phyloP scores from a whole-genome alignment of 2,888 invertebrate species.

The Timema cristinae region DNA sequence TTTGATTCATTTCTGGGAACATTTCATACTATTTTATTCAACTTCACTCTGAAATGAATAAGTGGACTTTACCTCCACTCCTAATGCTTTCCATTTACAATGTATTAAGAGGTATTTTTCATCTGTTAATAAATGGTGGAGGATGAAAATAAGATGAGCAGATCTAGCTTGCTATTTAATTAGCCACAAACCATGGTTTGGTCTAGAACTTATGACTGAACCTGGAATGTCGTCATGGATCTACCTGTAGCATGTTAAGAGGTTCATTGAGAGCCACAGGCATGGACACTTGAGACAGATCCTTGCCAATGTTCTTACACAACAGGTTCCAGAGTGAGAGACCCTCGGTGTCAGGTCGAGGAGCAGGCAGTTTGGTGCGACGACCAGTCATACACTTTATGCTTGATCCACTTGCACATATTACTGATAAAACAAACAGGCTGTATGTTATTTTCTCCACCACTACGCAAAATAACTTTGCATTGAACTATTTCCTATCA shows the following conservation, averaged over 20 bases:
- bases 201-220: no score
- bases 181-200: no score
- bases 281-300: slow-evolving; percentile 80
- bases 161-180: no score
- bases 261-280: slow-evolving; percentile 84
- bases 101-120: no score
- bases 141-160: no score
- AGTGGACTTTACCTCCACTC: no score
- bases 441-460: neutral
- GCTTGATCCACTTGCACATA: slow-evolving; percentile 17
- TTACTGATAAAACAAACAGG: slow-evolving; percentile 14
- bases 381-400: slow-evolving; percentile 48
- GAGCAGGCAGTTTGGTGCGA: slow-evolving; percentile 64
- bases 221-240: neutral
- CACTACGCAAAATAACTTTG: slow-evolving; percentile 9
- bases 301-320: slow-evolving; percentile 80
- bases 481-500: neutral
- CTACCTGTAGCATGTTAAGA: slow-evolving; percentile 70
- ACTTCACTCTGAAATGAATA: no score
- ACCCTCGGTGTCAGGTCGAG: slow-evolving; percentile 70
- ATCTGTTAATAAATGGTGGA: no score
- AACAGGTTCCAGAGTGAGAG: slow-evolving; percentile 75
- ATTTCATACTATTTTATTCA: no score
- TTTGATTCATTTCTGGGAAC: no score
- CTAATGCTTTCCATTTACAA: no score